Conservation (phyloP, 2,113 vertebrate species). For the Nettapus auritus region DNA sequence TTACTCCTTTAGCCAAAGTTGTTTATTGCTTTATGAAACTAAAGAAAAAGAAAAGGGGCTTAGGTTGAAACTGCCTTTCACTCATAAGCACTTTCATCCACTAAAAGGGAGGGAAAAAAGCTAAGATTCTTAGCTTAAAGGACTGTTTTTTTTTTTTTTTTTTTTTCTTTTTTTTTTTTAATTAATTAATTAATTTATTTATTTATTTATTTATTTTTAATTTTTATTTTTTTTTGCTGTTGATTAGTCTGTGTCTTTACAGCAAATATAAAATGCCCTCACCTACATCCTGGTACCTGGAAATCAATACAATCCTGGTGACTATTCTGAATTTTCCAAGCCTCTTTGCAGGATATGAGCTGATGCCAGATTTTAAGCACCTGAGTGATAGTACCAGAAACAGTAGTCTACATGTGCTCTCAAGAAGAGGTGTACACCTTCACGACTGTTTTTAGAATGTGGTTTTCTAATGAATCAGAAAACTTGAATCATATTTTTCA, state of each 20-base stretch:
- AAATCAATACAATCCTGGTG: background rate
- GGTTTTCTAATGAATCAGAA: background rate
- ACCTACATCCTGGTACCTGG: background rate
- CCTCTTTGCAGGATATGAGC: background rate
- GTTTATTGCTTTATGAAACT: background rate
- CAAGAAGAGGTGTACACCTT: background rate
- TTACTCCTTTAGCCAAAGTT: background rate
- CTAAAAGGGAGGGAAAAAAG: slow-evolving; percentile 14
- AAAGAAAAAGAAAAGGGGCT: background rate
- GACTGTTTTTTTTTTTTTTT: background rate
- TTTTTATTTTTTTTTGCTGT: background rate
- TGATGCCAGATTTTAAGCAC: background rate
- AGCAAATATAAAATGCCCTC: background rate
- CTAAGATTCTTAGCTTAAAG: background rate
- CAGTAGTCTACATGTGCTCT: background rate
- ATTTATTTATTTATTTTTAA: too few species aligned
- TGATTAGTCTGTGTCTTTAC: background rate
- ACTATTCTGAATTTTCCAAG: background rate
- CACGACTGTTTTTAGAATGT: background rate
- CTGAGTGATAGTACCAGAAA: background rate
- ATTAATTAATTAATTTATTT: too few species aligned
- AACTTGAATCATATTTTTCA: background rate
- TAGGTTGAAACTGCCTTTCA: background rate
- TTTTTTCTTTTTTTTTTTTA: background rate
- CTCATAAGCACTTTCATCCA: background rate